Conservation (phyloP, 2,888 invertebrate species). For the Mesorhabditis spiculigera region DNA sequence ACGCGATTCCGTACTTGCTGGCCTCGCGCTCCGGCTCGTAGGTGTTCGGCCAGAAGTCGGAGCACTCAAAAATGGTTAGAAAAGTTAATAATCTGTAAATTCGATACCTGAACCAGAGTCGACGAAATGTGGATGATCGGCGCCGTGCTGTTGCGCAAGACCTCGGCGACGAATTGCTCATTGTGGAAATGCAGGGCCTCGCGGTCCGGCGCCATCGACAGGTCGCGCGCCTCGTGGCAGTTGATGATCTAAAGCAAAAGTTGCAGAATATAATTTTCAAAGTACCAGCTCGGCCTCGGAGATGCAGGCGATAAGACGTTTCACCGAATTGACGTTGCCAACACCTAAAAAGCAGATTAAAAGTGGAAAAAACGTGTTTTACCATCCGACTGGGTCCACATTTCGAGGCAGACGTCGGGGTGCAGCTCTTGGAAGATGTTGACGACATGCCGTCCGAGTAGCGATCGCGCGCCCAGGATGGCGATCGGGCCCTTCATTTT, state of each 20-base stretch:
- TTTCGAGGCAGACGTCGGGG: not conserved
- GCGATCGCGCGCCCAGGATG: not conserved
- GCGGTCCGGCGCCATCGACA: slow-evolving; percentile 34
- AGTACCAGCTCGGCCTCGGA: not conserved
- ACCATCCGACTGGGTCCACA: not conserved
- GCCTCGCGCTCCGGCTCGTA: slow-evolving; percentile 35
- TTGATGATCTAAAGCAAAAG: slow-evolving; percentile 32
- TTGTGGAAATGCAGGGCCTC: slow-evolving; percentile 33
- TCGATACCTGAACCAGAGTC: not conserved
- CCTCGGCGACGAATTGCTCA: slow-evolving; percentile 31
- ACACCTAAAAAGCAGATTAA: no score
- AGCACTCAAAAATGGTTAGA: slow-evolving; percentile 31
- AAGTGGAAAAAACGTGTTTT: no score
- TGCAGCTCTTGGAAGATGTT: not conserved
- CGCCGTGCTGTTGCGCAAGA: not conserved
- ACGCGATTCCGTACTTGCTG: slow-evolving; percentile 21
- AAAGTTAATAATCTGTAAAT: no score
- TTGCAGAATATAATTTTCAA: not conserved
- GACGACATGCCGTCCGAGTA: not conserved
- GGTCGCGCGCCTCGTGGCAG: slow-evolving; percentile 43
- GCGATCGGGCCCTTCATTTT: not conserved
- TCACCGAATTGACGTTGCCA: not conserved
- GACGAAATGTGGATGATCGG: slow-evolving; percentile 1
- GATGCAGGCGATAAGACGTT: not conserved
- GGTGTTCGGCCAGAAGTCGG: slow-evolving; percentile 48